Percentiles rank a stretch among this genome's conserved stretches.
Conservation (phyloP, 2,797 vertebrate species). For the Gila robusta region DNA sequence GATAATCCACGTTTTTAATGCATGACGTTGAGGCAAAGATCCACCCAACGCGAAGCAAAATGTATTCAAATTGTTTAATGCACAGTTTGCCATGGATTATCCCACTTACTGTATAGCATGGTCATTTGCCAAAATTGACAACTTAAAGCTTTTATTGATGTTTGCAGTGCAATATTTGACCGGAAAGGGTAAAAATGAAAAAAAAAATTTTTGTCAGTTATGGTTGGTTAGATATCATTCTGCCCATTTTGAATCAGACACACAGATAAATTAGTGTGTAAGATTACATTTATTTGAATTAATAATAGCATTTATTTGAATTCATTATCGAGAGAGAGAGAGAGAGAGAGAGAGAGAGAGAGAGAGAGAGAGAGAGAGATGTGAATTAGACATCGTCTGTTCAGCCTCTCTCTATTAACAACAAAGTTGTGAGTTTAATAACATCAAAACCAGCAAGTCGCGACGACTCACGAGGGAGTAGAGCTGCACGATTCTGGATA, state of each 20-base stretch:
- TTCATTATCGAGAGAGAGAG: neutral
- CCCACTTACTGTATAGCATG: neutral
- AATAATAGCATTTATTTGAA: neutral
- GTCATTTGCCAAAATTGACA: neutral
- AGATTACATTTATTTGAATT: neutral
- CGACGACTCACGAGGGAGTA: too few relatives aligned
- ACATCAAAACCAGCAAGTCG: neutral
- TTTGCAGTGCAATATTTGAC: neutral
- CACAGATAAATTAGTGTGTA: neutral
- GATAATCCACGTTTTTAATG: neutral
- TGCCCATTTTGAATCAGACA: neutral
- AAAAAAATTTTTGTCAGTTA: neutral
- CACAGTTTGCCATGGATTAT: neutral
- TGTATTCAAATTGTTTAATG: neutral
- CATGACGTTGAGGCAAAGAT: neutral
- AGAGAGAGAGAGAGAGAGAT: neutral
- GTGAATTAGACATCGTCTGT: neutral
- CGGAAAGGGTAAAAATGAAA: neutral
- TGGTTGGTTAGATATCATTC: neutral
- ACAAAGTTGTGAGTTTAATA: neutral
- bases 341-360: too few relatives aligned
- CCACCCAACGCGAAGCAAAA: neutral
- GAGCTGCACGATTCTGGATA: too few relatives aligned
- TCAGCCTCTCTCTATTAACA: neutral
- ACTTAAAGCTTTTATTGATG: neutral